Evolutionary conservation across 1,140 invertebrate species (phyloP), one percentile per base, ranked within the genome.

Genomic region (Rhopalosiphum maidis): DNA sequence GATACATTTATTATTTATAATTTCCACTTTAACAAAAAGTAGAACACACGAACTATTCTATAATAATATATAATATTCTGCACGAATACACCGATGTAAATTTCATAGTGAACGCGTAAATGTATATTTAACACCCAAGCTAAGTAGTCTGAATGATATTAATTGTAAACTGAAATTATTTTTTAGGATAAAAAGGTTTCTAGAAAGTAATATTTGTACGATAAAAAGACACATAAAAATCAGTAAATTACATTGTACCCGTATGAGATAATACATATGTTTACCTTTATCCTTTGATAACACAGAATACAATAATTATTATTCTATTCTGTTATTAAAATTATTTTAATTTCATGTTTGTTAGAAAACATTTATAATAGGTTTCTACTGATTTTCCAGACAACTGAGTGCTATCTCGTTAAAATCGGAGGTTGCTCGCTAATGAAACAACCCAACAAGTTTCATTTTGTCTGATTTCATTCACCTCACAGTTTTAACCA

Each of bases 401-500:
- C 85, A 86, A 43, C 41, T 48, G 43, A 87, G 43, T 87, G 86
- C 30, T 46, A 18, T 87, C 30, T 48, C 86, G 21, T 87, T 88
- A 88, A 51, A 88, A 88, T 23, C 4, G 46, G 30, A 35, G 86
- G n/a, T 21, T 51, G 85, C 35, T 88, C 18, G 11, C n/a, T 88
- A 88, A 88, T 51, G 46, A 88, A 88, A 88, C 30, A 88, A 88
- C 46, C 51, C 86, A 51, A 88, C 86, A 51, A 88, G 46, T 88
- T 35, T 51, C 7, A 22, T 35, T n/a, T 87, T 88, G 18, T 88
- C 18, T 35, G 46, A 51, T 51, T 41, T n/a, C 25, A 51, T n/a
- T 51, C 2, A 5, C 30, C 21, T 48, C 30, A 18, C 1, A n/a
- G 48, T 88, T 51, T 88, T 88, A n/a, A 87, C 85, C 41, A 51